These are phyloP conservation scores for Arremon aurantiirostris DNA, from an alignment of 2,797 vertebrate species.

Conservation along the genomic window DNA sequence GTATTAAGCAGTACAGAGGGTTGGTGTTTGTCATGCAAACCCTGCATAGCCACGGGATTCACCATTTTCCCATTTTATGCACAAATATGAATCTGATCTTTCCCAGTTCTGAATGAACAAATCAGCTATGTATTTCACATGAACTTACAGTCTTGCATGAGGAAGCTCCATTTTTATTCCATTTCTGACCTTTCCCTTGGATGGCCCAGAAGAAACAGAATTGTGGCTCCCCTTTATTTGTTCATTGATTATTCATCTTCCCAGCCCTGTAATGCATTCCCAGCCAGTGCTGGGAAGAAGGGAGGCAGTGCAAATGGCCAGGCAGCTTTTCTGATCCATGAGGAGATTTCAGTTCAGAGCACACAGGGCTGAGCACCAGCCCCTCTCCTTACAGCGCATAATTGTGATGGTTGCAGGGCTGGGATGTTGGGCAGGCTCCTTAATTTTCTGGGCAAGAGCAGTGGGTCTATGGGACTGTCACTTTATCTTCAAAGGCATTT, in stretches of 20 bases:
- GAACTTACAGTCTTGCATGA: background rate
- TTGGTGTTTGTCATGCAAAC: background rate
- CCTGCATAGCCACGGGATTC: background rate
- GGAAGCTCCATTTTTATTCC: background rate
- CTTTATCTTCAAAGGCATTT: background rate
- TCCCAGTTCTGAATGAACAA: background rate
- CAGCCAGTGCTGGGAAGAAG: background rate
- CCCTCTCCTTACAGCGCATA: background rate
- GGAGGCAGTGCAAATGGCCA: background rate
- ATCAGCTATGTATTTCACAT: background rate
- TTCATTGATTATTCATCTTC: background rate
- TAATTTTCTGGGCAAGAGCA: background rate
- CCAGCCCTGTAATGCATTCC: background rate
- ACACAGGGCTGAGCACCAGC: background rate
- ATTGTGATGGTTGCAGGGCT: background rate
- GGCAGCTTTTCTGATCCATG: background rate
- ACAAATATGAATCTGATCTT: background rate
- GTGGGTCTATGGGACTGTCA: background rate
- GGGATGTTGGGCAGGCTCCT: background rate
- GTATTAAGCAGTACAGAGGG: background rate
- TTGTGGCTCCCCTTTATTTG: background rate
- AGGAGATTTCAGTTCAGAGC: background rate
- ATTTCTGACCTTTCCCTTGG: background rate
- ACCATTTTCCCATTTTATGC: background rate
- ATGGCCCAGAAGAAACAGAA: background rate